Base-by-base conservation (phyloP, 2,113 vertebrate genomes). In the Aplodontia rufa region DNA sequence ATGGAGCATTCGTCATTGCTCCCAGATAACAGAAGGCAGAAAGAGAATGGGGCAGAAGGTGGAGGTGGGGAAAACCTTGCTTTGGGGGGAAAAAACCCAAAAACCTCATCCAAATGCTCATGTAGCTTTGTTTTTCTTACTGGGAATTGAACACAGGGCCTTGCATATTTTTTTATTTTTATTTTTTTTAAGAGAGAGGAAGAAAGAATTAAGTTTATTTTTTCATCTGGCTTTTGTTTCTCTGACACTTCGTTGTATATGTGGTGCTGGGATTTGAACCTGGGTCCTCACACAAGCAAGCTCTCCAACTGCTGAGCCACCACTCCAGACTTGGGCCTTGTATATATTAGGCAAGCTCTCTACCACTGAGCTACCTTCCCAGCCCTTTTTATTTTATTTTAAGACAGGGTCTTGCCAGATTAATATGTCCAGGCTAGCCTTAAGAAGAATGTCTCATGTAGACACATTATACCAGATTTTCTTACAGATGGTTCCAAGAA, bases 401-500 rank as follows among this genome's bases (percentile, higher is more conserved):
- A 13, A 66, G 30, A 66, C 12, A 66, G 58, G 58, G 28, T 66
- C 32, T 66, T 32, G 32, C 62, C 35, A 64, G 35, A 13, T 32
- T 66, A 35, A 66, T 30, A 14, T 66, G 62, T 30, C 62, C 62
- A 6, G 28, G 62, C 30, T 66, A 13, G 62, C 62, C 32, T 66
- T 81, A 24, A 53, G 3, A 55, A 40, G 32, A 81, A 82, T n/a
- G 45, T 45, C 76, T 93, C 86, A 58, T 71, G 42, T 75, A 66
- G n/a, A 92, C 26, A 19, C 32, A 9, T 12, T 24, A 6, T 3
- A 3, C 0, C 12, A 80, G 84, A 94, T 22, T 42, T 69, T 87
- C 53, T 53, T 87, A 69, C 14, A 87, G 58, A 85, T 83, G 53
- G 75, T 89, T 89, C 64, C n/a, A 24, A 16, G 84, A 93, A 91